phyloP scores from a whole-genome alignment of 2,113 vertebrate genomes.

The Sander vitreus region DNA sequence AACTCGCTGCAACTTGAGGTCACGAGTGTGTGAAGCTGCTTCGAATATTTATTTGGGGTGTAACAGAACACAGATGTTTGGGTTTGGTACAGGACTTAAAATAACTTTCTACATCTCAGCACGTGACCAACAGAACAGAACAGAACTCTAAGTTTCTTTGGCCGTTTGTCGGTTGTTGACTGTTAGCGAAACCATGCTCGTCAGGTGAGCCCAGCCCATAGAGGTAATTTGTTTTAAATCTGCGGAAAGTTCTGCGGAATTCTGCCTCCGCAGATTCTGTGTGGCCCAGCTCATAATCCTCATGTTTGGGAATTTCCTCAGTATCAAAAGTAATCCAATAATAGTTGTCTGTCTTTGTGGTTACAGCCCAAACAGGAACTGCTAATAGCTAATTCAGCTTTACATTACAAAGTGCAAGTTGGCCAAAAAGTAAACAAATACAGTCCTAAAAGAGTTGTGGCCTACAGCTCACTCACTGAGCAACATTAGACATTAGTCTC shows the following conservation, averaged over 20 bases:
- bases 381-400: background rate
- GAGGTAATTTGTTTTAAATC: no score
- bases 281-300: no score
- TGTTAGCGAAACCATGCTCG: background rate
- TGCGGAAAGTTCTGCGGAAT: no score
- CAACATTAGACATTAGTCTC: no score
- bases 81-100: background rate
- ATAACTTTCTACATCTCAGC: background rate
- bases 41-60: background rate
- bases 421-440: background rate
- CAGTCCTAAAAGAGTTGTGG: background rate
- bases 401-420: background rate
- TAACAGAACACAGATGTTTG: conserved; percentile 18
- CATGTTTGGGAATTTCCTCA: background rate
- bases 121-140: background rate
- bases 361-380: background rate
- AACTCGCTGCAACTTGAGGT: background rate
- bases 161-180: background rate
- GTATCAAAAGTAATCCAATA: background rate
- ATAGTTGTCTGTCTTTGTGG: background rate
- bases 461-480: background rate
- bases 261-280: no score
- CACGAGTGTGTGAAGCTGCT: background rate
- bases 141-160: background rate
- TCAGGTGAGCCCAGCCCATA: background rate